Evolutionary conservation across 2,888 invertebrate species (phyloP).

Genomic region (Syrista parreyssii): DNA sequence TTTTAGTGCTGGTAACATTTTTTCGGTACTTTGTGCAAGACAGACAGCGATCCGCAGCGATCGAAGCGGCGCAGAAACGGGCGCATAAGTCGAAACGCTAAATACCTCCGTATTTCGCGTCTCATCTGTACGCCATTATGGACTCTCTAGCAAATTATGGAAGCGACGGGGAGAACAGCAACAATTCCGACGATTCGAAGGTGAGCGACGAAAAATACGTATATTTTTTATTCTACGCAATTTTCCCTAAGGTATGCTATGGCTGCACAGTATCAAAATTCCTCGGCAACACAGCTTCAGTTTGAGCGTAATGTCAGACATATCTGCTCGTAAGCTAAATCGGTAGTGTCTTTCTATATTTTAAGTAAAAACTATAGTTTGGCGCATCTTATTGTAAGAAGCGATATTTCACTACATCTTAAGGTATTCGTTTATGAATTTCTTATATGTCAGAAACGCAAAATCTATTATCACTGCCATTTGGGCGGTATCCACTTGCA

Average conservation of each 20-base stretch:
- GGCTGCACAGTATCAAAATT: neutral
- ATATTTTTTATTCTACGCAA: neutral
- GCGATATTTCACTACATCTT: neutral
- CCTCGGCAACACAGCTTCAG: neutral
- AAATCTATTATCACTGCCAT: neutral
- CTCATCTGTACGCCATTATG: conserved; percentile 67
- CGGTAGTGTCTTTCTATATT: neutral
- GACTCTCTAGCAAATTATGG: conserved; percentile 82
- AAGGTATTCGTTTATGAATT: neutral
- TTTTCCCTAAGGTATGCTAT: neutral
- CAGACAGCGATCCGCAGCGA: no score
- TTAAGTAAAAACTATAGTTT: neutral
- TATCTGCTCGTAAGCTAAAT: conserved; percentile 16
- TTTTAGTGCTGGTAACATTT: no score
- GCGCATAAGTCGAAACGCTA: no score
- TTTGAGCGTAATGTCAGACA: conserved; percentile 17
- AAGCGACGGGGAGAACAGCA: conserved; percentile 79
- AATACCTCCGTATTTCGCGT: neutral
- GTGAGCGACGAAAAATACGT: conserved; percentile 34
- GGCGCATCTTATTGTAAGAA: neutral
- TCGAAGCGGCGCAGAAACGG: no score
- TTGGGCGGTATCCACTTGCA: neutral
- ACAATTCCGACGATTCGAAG: conserved; percentile 58
- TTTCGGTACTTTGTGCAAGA: no score
- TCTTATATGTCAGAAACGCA: neutral